Evolutionary conservation across 2,888 invertebrate species (phyloP), one percentile per base, ranked within the genome.

Genomic region (Hirtodrosophila confusa): DNA sequence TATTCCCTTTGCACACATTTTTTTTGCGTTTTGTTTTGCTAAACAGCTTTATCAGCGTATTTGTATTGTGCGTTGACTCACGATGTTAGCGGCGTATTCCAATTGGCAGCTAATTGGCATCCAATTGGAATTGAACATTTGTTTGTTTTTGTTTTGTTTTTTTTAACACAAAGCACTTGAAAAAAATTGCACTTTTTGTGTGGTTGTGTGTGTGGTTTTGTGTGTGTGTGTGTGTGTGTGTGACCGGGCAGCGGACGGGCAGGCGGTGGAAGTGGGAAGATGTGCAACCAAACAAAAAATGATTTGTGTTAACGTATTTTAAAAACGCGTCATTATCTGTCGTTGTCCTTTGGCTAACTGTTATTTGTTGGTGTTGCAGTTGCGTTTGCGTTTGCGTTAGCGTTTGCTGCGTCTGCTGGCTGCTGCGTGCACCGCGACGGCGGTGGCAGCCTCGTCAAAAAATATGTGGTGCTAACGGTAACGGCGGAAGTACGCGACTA

Each of bases 401-500:
- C 55, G 55, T 33, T 47, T 50, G 50, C 45, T 70, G 17, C 17
- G 17, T 17, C 17, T 17, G 75, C 67, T 75, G 58, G 58, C 76
- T 77, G 75, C 75, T 75, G 78, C 82, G 65, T 76, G 80, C 72
- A 79, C 73, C 80, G 80, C 84, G 79, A 80, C 79, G 84, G 80
- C 80, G 78, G 67, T 76, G 79, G 71, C 73, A 77, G 73, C 73
- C 67, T 72, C 67, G 80, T 80, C 85, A 69, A 61, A 37, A 78
- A 66, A 56, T 84, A 78, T 86, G 71, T 82, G 80, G 87, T 88
- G 86, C 88, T 83, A 83, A 83, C 82, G 82, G 84, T 80, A 83
- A 83, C 82, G 82, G 86, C 82, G 88, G 82, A 82, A 82, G 84
- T 82, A 88, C 82, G 82, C 82, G 82, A 82, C 82, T 82, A 80